These are phyloP conservation scores for Chloropsis hardwickii DNA, from an alignment of 2,113 vertebrate genomes.

Conservation along the genomic window DNA sequence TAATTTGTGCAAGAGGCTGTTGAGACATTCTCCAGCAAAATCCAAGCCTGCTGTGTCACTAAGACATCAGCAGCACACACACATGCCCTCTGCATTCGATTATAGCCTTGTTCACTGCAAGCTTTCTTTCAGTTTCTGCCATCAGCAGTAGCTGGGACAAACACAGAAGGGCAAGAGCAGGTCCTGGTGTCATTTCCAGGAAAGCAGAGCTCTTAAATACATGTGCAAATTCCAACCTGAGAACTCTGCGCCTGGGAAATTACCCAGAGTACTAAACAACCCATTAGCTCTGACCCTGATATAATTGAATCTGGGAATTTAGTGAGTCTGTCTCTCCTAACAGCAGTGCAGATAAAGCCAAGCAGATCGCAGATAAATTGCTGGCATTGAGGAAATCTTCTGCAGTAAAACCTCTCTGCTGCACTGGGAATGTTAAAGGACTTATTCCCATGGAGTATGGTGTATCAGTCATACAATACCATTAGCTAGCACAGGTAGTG, in stretches of 20 bases:
- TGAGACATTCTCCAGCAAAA: background rate
- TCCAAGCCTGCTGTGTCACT: background rate
- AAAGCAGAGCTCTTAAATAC: slow-evolving; percentile 18
- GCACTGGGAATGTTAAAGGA: slow-evolving; percentile 39
- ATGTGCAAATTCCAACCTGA: slow-evolving; percentile 13
- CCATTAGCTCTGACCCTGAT: slow-evolving; percentile 47
- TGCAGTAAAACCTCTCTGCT: slow-evolving; percentile 22
- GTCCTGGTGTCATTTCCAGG: slow-evolving; percentile 15
- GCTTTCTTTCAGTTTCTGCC: background rate
- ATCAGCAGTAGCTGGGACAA: background rate
- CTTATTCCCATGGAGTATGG: slow-evolving; percentile 17
- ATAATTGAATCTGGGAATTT: slow-evolving; percentile 53
- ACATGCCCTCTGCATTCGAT: background rate
- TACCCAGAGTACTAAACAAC: slow-evolving; percentile 22
- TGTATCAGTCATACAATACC: background rate
- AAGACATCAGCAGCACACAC: background rate
- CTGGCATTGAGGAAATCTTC: slow-evolving; percentile 31
- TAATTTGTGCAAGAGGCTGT: background rate
- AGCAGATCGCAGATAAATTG: slow-evolving; percentile 26
- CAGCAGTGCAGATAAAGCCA: background rate
- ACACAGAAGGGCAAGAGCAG: background rate
- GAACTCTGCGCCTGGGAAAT: background rate
- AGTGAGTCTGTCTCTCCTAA: background rate
- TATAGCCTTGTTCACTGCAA: background rate
- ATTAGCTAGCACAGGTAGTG: background rate